Conservation (phyloP, 2,888 invertebrate genomes). For the Lasioglossum figueresi region DNA sequence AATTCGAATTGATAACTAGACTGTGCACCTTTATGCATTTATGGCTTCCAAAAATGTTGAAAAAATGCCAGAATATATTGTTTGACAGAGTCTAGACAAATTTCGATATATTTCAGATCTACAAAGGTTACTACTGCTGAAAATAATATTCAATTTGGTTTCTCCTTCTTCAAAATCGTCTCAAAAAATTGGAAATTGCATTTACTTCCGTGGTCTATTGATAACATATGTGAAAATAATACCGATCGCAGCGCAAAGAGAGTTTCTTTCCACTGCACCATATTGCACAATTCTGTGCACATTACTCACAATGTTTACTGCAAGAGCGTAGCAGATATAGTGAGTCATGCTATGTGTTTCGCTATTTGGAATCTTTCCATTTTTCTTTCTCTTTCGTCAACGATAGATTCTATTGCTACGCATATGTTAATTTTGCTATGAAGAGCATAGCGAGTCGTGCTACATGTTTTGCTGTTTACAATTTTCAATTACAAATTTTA, state of each 20-base stretch:
- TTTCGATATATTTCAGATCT: too few relatives aligned
- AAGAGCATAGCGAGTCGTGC: not conserved
- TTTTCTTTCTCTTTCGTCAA: not conserved
- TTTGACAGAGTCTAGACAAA: too few relatives aligned
- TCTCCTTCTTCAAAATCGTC: too few relatives aligned
- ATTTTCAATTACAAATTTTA: too few relatives aligned
- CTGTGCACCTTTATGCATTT: too few relatives aligned
- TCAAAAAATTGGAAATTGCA: too few relatives aligned
- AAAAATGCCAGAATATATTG: too few relatives aligned
- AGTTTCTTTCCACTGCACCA: slow-evolving; percentile 25
- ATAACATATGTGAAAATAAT: not conserved
- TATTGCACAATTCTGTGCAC: slow-evolving; percentile 28
- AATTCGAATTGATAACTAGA: slow-evolving; percentile 16
- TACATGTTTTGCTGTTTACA: not conserved
- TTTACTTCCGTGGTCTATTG: not conserved
- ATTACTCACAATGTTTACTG: slow-evolving; percentile 42
- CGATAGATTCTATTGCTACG: too few relatives aligned
- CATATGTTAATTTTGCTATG: too few relatives aligned
- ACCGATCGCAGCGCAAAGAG: not conserved
- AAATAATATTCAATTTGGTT: too few relatives aligned
- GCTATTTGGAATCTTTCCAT: not conserved
- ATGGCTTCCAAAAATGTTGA: too few relatives aligned
- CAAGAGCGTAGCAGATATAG: slow-evolving; percentile 24
- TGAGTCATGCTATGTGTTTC: not conserved
- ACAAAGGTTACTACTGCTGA: too few relatives aligned